Evolutionary conservation across 2,113 vertebrate genomes (phyloP).

Genomic region (Salvator merianae): DNA sequence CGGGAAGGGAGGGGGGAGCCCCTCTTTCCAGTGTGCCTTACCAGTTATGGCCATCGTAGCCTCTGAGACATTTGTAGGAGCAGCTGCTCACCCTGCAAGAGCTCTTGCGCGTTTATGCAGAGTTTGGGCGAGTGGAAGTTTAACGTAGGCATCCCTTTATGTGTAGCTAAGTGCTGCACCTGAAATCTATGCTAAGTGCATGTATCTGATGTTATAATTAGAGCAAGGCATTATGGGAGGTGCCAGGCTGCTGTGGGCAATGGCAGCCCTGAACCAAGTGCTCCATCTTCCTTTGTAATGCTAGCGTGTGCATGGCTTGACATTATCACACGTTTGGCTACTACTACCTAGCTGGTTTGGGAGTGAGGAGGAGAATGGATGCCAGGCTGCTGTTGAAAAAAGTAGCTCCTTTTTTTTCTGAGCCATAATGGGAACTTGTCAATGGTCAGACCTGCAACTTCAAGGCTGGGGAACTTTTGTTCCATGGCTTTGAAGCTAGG

Average conservation of each 20-base stretch:
- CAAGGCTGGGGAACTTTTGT: too few species aligned
- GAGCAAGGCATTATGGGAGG: neutral
- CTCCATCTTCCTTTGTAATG: too few species aligned
- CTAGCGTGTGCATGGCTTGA: too few species aligned
- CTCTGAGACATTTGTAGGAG: constrained; percentile 51
- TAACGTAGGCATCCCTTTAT: neutral
- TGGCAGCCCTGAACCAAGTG: too few species aligned
- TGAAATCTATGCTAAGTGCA: neutral
- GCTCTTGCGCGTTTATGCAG: constrained; percentile 36
- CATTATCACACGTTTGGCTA: too few species aligned
- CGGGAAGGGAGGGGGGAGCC: constrained; percentile 27
- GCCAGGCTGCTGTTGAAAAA: neutral
- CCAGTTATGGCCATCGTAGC: constrained; percentile 44
- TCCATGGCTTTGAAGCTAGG: too few species aligned
- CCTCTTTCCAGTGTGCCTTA: neutral
- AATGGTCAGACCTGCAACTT: too few species aligned
- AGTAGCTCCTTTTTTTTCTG: neutral
- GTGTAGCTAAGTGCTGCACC: neutral
- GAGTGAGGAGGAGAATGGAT: neutral
- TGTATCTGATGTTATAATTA: too few species aligned
- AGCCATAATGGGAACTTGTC: neutral
- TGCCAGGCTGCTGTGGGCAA: too few species aligned
- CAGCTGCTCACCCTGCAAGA: constrained; percentile 61
- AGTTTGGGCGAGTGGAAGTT: neutral
- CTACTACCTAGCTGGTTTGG: too few species aligned